Evolutionary conservation across 2,797 vertebrate genomes (phyloP), one percentile per base, ranked within the genome.

Genomic region (Intellagama lesueurii): DNA sequence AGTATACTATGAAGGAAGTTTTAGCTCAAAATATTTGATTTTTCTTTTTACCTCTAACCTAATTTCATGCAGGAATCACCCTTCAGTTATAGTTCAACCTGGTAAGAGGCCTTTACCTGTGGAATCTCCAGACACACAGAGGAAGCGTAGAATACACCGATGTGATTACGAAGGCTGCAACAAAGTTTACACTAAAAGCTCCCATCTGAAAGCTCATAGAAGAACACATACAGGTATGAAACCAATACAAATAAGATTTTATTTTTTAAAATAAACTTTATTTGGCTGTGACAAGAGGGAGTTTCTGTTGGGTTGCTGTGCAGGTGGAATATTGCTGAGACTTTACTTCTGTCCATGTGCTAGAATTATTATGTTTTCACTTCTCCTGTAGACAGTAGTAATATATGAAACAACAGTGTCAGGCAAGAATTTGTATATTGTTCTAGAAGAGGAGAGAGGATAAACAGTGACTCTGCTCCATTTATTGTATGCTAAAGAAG

Each of bases 171-270:
- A 97, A 1, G 98, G 98, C 79, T 99, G 99, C 95, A 98, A 99
- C 96, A 99, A 99, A 96, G 98, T 99, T 92, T 99, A 99, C 97
- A 99, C 99, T 90, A 99, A 99, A 95, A 99, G 99, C 95, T 99
- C 99, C 86, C 99, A 99, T 93, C 97, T 99, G 88, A 99, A 99
- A 97, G 99, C 99, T 19, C 99, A 99, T 95, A 97, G 98, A 95
- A 98, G 99, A 94, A 99, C 99, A 69, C 99, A 99, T 86, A 99
- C 99, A 95, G 99, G 99, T 99, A 95, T 79, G 85, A 84, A 76
- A 30, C 40, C 86, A 40, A 80, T 81, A 4, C 22, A 40, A 16
- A 69, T 90, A 44, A 0, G 75, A 32, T 78, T 90, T 93, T 90
- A 70, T 82, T 91, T 89, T 87, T 73, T 56, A 56, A 56, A 19